phyloP scores from a whole-genome alignment of 1,140 invertebrate genomes.

The Bombus pascuorum region DNA sequence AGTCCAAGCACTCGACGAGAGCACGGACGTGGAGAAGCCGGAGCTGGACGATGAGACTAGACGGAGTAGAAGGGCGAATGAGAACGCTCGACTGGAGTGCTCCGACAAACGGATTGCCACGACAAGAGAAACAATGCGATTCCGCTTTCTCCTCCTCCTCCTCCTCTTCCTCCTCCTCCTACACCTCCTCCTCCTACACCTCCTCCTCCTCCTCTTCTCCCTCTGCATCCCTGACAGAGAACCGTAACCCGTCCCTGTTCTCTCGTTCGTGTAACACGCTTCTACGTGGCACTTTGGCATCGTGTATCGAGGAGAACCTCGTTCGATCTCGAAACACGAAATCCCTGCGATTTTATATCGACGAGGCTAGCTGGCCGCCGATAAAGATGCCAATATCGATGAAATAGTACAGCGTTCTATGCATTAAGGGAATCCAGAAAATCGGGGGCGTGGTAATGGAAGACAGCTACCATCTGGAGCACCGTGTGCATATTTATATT shows the following conservation, averaged over 20 bases:
- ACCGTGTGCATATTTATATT: constrained; percentile 25
- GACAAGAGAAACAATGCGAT: constrained; percentile 78
- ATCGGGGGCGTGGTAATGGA: constrained; percentile 49
- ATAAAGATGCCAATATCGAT: constrained; percentile 34
- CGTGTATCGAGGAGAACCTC: constrained; percentile 33
- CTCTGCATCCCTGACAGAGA: too few species aligned
- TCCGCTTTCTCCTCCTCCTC: constrained; percentile 34
- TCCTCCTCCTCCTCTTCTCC: neutral
- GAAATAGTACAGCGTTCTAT: constrained; percentile 25
- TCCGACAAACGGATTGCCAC: constrained; percentile 78
- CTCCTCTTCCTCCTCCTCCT: neutral
- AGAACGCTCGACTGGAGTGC: constrained; percentile 77
- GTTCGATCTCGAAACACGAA: constrained; percentile 1
- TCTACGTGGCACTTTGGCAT: constrained; percentile 60
- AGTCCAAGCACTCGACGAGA: constrained; percentile 75
- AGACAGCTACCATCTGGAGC: constrained; percentile 42
- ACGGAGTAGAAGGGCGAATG: constrained; percentile 58
- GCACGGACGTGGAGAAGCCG: constrained; percentile 59
- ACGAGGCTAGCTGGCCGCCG: neutral
- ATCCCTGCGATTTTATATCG: constrained; percentile 2
- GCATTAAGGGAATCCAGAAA: constrained; percentile 30
- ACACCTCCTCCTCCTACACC: neutral
- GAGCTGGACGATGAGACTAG: constrained; percentile 64
- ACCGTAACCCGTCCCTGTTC: constrained; percentile 23
- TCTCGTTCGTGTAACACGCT: constrained; percentile 56